phyloP scores from a whole-genome alignment of 2,797 vertebrate genomes.

The Acrossocheilus fasciatus region DNA sequence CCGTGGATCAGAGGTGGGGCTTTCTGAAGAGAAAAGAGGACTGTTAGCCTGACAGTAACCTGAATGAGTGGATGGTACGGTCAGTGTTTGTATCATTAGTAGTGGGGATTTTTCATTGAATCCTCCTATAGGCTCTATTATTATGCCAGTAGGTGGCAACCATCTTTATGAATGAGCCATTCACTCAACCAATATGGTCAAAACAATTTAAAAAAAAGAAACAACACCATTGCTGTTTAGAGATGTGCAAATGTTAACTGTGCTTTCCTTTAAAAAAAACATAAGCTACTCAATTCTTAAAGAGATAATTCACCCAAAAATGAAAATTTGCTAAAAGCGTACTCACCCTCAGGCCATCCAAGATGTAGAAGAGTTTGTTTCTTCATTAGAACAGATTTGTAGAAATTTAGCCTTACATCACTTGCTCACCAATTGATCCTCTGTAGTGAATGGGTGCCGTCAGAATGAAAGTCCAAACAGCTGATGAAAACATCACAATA shows the following conservation, averaged over 20 bases:
- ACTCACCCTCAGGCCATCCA: too few relatives aligned
- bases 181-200: neutral
- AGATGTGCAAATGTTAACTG: neutral
- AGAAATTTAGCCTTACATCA: too few relatives aligned
- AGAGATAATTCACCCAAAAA: too few relatives aligned
- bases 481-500: too few relatives aligned
- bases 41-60: neutral
- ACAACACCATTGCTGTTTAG: neutral
- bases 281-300: too few relatives aligned
- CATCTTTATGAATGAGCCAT: neutral
- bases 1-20: slow-evolving; percentile 74
- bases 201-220: neutral
- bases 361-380: too few relatives aligned
- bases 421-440: too few relatives aligned
- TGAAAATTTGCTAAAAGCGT: too few relatives aligned
- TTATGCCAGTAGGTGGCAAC: neutral
- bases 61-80: neutral
- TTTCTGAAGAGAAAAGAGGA: slow-evolving; percentile 67
- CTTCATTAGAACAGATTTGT: too few relatives aligned
- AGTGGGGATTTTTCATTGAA: neutral
- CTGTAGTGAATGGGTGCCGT: too few relatives aligned
- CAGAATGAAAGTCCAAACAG: too few relatives aligned
- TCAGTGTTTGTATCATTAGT: neutral
- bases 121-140: neutral
- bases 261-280: neutral